Percentiles rank a stretch among this genome's conserved stretches.
These are phyloP conservation scores for Eidolon helvum DNA, from an alignment of 2,113 vertebrate genomes.

Conservation along the genomic window DNA sequence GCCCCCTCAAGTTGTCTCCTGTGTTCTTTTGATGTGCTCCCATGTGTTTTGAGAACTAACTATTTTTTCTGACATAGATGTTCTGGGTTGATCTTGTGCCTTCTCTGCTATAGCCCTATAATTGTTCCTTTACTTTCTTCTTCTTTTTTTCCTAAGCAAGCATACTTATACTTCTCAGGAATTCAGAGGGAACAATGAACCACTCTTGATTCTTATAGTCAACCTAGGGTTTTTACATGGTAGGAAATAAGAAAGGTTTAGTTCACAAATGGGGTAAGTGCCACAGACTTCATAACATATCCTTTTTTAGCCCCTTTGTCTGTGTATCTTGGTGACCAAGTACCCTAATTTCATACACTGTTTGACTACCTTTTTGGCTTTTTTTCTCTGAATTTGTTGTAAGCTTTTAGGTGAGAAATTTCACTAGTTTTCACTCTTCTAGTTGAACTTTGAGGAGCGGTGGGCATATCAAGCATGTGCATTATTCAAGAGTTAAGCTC, in stretches of 20 bases:
- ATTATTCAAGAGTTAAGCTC: background rate
- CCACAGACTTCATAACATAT: background rate
- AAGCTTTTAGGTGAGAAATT: background rate
- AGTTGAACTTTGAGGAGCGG: constrained; percentile 9
- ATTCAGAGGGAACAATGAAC: background rate
- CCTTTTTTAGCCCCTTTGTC: background rate
- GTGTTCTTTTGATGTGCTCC: background rate
- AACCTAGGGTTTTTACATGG: background rate
- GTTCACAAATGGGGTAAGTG: background rate
- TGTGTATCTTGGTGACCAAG: background rate
- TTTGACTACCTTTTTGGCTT: background rate
- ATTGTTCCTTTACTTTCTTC: background rate
- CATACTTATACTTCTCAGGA: background rate
- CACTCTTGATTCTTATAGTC: background rate
- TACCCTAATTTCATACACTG: background rate
- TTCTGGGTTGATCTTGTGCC: background rate
- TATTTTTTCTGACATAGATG: background rate
- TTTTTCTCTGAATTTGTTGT: background rate
- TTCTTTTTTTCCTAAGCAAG: background rate
- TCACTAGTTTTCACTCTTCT: background rate
- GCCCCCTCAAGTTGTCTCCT: background rate
- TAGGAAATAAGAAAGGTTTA: background rate
- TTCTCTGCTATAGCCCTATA: background rate
- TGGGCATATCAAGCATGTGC: background rate
- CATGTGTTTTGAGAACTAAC: background rate